A percentile compares a stretch with the other conserved stretches of the same genome.
These are phyloP conservation scores for Papilio protenor DNA, from an alignment of 2,888 invertebrate species.

Conservation along the genomic window DNA sequence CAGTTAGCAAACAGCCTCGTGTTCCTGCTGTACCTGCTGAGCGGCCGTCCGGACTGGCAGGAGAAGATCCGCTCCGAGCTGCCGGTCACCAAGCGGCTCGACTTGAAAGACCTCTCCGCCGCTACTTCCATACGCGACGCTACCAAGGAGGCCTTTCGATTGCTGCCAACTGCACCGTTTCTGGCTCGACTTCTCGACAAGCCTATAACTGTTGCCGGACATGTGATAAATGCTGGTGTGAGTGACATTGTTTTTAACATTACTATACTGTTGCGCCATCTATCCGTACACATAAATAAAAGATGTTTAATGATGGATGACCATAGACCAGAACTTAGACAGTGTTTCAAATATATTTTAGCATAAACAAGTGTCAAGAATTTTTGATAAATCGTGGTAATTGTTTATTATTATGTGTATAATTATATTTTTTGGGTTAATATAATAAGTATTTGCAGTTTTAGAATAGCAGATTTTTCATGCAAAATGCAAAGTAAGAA, in stretches of 20 bases:
- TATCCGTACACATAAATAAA: background rate
- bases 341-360: too few relatives aligned
- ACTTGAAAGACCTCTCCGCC: slow-evolving; percentile 84
- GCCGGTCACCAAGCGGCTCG: slow-evolving; percentile 82
- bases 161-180: slow-evolving; percentile 91
- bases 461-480: too few relatives aligned
- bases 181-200: slow-evolving; percentile 90
- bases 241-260: slow-evolving; percentile 55
- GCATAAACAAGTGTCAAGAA: too few relatives aligned
- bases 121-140: slow-evolving; percentile 92
- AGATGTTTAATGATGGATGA: too few relatives aligned
- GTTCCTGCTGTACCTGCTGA: slow-evolving; percentile 90
- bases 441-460: too few relatives aligned
- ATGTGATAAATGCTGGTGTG: slow-evolving; percentile 89
- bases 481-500: background rate
- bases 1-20: slow-evolving; percentile 92
- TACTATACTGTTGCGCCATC: background rate
- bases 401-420: too few relatives aligned
- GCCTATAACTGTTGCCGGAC: slow-evolving; percentile 88
- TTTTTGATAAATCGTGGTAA: too few relatives aligned
- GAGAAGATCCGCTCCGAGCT: slow-evolving; percentile 87
- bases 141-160: slow-evolving; percentile 89
- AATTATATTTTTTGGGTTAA: too few relatives aligned
- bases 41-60: slow-evolving; percentile 87
- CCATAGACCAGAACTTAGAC: too few relatives aligned